phyloP scores from a whole-genome alignment of 2,888 invertebrate genomes.

The Pinctada fucata region DNA sequence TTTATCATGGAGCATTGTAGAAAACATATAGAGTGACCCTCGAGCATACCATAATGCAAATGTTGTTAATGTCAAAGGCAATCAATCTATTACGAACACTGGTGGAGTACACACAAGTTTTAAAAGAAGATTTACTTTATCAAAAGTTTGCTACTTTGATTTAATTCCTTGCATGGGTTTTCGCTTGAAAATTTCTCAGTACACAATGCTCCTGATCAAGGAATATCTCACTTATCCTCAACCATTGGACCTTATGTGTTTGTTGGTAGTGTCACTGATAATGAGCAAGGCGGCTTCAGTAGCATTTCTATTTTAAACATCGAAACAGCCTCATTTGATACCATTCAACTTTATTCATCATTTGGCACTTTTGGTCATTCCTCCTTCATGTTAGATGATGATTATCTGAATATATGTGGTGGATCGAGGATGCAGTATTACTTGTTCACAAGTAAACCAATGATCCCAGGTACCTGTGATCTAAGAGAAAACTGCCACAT shows the following conservation, averaged over 20 bases:
- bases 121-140: too few relatives aligned
- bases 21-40: neutral
- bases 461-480: constrained; percentile 24
- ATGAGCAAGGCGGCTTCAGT: neutral
- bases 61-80: neutral
- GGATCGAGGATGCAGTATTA: neutral
- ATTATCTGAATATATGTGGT: neutral
- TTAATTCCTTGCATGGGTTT: neutral
- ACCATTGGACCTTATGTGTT: neutral
- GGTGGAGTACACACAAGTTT: neutral
- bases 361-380: constrained; percentile 7
- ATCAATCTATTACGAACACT: neutral
- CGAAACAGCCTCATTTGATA: neutral
- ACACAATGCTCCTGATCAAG: neutral
- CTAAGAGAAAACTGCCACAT: constrained; percentile 14
- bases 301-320: constrained; percentile 3
- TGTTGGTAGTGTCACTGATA: neutral
- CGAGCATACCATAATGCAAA: neutral
- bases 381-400: neutral
- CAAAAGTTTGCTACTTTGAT: too few relatives aligned
- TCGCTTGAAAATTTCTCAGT: neutral
- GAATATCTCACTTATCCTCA: neutral
- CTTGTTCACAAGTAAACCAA: neutral
- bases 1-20: neutral
- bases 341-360: neutral